Evolutionary conservation across 2,888 invertebrate genomes (phyloP).

Genomic region (Zele albiditarsus): DNA sequence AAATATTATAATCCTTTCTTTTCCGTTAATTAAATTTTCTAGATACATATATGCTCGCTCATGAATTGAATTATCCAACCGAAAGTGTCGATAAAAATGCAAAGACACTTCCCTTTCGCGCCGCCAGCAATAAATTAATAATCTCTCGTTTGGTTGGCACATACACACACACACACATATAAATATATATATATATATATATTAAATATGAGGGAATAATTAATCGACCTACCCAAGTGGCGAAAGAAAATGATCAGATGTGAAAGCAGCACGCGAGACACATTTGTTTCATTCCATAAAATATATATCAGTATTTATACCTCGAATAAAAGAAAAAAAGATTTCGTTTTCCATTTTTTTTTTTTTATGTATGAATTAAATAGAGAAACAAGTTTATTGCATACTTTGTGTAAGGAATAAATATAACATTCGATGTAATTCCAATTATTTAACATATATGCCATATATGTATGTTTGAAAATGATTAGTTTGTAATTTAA

Average conservation of each 20-base stretch:
- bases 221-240: slow-evolving; percentile 39
- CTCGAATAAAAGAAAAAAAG: neutral
- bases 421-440: slow-evolving; percentile 13
- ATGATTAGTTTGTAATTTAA: slow-evolving; percentile 14
- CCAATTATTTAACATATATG: slow-evolving; percentile 13
- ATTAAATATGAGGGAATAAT: slow-evolving; percentile 34
- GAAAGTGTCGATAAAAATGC: slow-evolving; percentile 37
- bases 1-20: no score
- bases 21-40: no score
- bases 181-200: slow-evolving; percentile 10
- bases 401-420: slow-evolving; percentile 1
- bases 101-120: slow-evolving; percentile 38
- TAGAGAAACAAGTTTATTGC: slow-evolving; percentile 27
- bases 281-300: slow-evolving; percentile 7
- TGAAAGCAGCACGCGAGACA: slow-evolving; percentile 35
- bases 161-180: neutral
- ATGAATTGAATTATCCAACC: slow-evolving; percentile 30
- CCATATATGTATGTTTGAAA: neutral
- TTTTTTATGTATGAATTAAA: slow-evolving; percentile 15
- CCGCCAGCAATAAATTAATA: slow-evolving; percentile 42
- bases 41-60: neutral
- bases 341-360: no score
- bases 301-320: neutral
- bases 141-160: slow-evolving; percentile 25
- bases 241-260: slow-evolving; percentile 44